Base-by-base conservation (phyloP, 1,140 invertebrate species). In the Adoxophyes honmai region DNA sequence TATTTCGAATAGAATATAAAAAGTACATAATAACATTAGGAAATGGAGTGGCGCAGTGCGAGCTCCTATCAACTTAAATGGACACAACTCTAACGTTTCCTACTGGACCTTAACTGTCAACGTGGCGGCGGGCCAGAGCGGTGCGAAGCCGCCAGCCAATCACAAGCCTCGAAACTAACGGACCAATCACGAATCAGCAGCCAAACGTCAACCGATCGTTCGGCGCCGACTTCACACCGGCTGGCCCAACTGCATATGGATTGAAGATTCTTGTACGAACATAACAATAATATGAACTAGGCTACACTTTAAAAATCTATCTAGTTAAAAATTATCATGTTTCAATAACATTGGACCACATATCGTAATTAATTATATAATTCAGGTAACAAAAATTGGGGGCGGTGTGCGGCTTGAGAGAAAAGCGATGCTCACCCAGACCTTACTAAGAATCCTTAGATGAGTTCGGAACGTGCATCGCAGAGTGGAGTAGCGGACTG, bases 331-430 rank as follows among this genome's bases (percentile, higher is more conserved):
- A 51, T 75, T 84, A 81, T 82, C 77, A 87, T 84, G 85, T 84
- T 83, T 86, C 81, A 74, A 81, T 83, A 86, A 88, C 81, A 88
- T 88, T 88, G 83, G 85, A 88, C 85, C 85, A 84, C 85, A 83
- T 75, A 86, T 88, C 68, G 76, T 88, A 82, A 85, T 85, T 88
- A 86, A 81, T 84, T 83, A 85, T 81, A 83, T 85, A 82, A 86
- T 78, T 88, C 85, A 88, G 85, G 85, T 86, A 88, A 88, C 85
- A 88, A 86, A 88, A 88, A 84, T 81, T 76, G 70, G 78, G 77
- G 71, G 63, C 63, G 72, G 64, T 77, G 73, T 74, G 72, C 61
- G 34, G 59, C 14, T 58, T 44, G 37, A 6, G 21, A 28, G 2
- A 28, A 28, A 28, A 3, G 6, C 21, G 21, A n/a, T n/a, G n/a